Evolutionary conservation across 2,888 invertebrate species (phyloP), one percentile per base, ranked within the genome.

Genomic region (Nymphalis c-album): DNA sequence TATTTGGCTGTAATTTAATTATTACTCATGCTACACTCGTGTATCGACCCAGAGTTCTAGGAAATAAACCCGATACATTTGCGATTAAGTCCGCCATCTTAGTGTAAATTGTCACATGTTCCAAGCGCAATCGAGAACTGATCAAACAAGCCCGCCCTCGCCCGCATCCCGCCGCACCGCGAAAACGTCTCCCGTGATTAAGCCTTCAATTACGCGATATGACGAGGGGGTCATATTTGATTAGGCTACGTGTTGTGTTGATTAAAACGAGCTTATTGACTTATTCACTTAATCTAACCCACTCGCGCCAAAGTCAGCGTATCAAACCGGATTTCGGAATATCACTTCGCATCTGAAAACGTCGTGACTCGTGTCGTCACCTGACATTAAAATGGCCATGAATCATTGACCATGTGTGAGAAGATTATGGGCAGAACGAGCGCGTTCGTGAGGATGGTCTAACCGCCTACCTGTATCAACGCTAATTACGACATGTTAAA

Each of bases 211-310:
- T 91, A 90, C 88, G 80, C 85, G 84, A 87, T 90, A 89, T 89
- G 87, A 87, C 87, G 86, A 87, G 86, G 85, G 90, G 87, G 86
- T 90, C 88, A 91, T 91, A 90, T 92, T 91, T 91, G 91, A 91
- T 91, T 90, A 92, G 87, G 85, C 85, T 86, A 87, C 86, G 85
- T 86, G 89, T 90, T 88, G 86, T 89, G 89, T 90, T 90, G 88
- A 91, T 91, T 91, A 91, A 91, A 90, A 86, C 83, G 82, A 90
- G 87, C 87, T 89, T 90, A 90, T 91, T 91, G 88, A 88, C 85
- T 86, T 88, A 90, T 87, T 88, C 86, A 85, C 84, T 88, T 85
- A 83, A 81, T 78, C 79, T 79, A 84, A 78, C 82, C 83, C 81
- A 83, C 84, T 78, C 80, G 76, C 31, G 57, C 48, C 65, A 45